Base-by-base conservation (phyloP, 2,797 vertebrate genomes). In the Fringilla coelebs region DNA sequence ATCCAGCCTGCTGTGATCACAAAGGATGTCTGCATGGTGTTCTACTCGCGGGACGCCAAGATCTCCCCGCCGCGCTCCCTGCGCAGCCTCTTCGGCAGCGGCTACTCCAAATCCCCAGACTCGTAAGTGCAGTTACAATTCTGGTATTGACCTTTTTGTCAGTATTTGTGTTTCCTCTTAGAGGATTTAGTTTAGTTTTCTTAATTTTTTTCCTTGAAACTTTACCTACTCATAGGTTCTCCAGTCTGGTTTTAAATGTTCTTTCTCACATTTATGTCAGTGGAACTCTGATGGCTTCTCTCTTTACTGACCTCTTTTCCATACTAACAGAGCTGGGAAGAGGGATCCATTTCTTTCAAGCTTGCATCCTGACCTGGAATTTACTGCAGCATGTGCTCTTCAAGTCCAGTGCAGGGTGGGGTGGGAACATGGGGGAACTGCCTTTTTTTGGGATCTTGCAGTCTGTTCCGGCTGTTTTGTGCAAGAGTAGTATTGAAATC, bases 11-110 rank as follows among this genome's bases (percentile, higher is more conserved):
- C 99, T 0, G 99, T 99, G 70, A 98, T 99, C 90, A 99, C 99
- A 84, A 99, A 99, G 98, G 99, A 99, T 36, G 98, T 99, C 54
- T 99, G 99, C 93, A 99, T 99, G 99, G 99, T 99, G 91, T 99
- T 99, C 91, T 99, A 99, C 97, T 99, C 99, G 19, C 97, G 99
- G 60, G 99, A 99, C 6, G 99, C 99, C 91, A 99, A 99, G 98
- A 99, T 99, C 96, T 99, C 99, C 2, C 99, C 99, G 0, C 99
- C 99, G 0, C 98, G 99, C 22, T 99, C 99, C 2, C 98, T 99
- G 84, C 99, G 99, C 95, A 99, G 97, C 97, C 98, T 99, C 66
- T 99, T 99, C 40, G 99, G 99, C 90, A 99, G 99, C 1, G 98
- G 99, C 74, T 99, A 99, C 96, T 99, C 99, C 18, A 99, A 99